These are phyloP conservation scores for Drosophila busckii DNA, from an alignment of 1,140 invertebrate genomes.

Conservation along the genomic window DNA sequence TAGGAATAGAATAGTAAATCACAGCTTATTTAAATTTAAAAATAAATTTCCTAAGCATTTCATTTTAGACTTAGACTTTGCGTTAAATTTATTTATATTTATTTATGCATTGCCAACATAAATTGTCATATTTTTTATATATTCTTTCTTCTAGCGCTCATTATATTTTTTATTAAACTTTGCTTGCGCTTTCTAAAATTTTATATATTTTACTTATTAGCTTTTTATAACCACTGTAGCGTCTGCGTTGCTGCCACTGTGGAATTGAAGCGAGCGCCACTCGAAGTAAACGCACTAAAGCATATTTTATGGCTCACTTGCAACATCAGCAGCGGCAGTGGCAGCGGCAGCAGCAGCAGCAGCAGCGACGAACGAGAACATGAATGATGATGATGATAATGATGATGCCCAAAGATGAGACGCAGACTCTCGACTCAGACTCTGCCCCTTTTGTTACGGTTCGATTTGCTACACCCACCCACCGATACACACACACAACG, in stretches of 20 bases:
- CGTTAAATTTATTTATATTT: no score
- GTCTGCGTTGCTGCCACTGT: not conserved
- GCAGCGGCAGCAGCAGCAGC: not conserved
- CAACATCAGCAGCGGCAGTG: conserved; percentile 18
- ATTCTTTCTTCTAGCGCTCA: no score
- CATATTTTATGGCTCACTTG: conserved; percentile 74
- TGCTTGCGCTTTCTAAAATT: no score
- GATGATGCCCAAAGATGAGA: conserved; percentile 43
- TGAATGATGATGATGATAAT: conserved; percentile 31
- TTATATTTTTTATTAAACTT: no score
- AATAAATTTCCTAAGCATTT: no score
- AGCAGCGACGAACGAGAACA: not conserved
- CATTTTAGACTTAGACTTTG: no score
- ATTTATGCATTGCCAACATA: no score
- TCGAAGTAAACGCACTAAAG: conserved; percentile 46
- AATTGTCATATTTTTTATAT: no score
- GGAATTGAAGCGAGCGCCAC: conserved; percentile 12
- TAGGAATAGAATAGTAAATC: no score
- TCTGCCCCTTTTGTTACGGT: conserved; percentile 15
- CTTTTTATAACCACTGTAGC: conserved; percentile 15
- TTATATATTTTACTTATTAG: no score
- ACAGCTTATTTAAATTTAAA: no score
- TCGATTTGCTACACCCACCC: conserved; percentile 25
- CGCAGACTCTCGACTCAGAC: conserved; percentile 15
- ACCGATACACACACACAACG: no score